Evolutionary conservation across 2,888 invertebrate species (phyloP), one percentile per base, ranked within the genome.

Genomic region (Pseudococcus jackbeardsleyi): DNA sequence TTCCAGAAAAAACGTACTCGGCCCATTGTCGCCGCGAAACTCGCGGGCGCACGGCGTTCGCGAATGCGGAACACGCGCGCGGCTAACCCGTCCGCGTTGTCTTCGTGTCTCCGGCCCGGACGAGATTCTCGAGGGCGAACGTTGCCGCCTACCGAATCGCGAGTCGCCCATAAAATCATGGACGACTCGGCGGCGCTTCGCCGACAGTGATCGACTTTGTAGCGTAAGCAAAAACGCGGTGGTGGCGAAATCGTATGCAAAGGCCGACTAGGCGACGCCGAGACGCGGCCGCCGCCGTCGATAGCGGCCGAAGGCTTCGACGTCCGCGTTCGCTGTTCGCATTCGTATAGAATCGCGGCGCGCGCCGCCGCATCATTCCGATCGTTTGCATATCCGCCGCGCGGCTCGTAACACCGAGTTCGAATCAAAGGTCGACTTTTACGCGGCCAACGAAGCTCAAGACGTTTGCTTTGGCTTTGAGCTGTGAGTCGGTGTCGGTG

Each of bases 181-280:
- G 39, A 8, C 26, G 77, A 46, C 50, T 33, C 22, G 33, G 19
- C 11, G 39, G 19, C 11, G 39, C 9, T 26, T 33, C 26, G 68
- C 39, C 82, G 19, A 39, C 88, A 77, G 17, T 26, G n/a, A 59
- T 54, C 68, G 88, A 88, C 82, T 72, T 88, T 88, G 46, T 77
- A 19, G n/a, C 79, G 88, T 39, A 88, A 50, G 6, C 79, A 46
- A n/a, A n/a, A n/a, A n/a, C n/a, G n/a, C n/a, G n/a, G n/a, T n/a
- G n/a, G n/a, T 15, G 50, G 79, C 79, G 82, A 26, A 12, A 50
- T 82, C 39, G 26, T 33, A 2, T 88, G 77, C 79, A 82, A 15
- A 17, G 88, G 88, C 15, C 54, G 54, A 22, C 50, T 88, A 22
- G 54, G 12, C 0, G 39, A 26, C 39, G 64, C 11, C 26, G 86